Percentiles rank a stretch among this genome's conserved stretches.
Evolutionary conservation across 53 echinoderm and acorn worm genomes (phyloP).

Genomic region (Temnopleurus reevesii): DNA sequence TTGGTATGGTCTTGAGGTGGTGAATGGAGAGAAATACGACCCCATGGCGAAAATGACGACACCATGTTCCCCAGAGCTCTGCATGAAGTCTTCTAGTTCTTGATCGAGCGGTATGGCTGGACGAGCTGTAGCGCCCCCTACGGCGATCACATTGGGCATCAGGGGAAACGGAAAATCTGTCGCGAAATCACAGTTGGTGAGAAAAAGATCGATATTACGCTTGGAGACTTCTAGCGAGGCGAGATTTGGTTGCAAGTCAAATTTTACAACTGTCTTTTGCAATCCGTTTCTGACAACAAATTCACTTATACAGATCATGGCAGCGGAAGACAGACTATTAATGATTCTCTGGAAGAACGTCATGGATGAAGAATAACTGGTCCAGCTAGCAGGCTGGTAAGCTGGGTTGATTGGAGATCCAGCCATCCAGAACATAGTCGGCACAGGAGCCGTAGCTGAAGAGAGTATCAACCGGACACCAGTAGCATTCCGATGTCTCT

Average conservation of each 20-base stretch:
- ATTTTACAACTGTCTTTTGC: not conserved
- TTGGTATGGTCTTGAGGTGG: not conserved
- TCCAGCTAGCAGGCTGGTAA: conserved; percentile 14
- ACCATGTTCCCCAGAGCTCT: conserved; percentile 48
- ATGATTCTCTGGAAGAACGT: conserved; percentile 1
- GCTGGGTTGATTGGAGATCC: conserved; percentile 34
- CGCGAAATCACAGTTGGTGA: conserved; percentile 37
- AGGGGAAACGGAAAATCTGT: conserved; percentile 33
- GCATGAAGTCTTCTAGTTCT: conserved; percentile 46
- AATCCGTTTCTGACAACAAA: not conserved
- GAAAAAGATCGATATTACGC: not conserved
- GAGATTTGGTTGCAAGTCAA: conserved; percentile 22
- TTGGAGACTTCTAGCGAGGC: not conserved
- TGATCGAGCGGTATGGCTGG: conserved; percentile 2
- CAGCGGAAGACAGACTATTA: not conserved
- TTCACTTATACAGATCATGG: not conserved
- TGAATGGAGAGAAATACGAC: conserved; percentile 30
- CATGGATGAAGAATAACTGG: conserved; percentile 35
- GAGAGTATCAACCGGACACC: not conserved
- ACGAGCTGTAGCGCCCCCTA: conserved; percentile 30
- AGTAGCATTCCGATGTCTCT: not conserved
- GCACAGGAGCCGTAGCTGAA: not conserved
- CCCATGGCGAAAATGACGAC: conserved; percentile 37
- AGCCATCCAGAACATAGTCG: conserved; percentile 1
- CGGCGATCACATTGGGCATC: conserved; percentile 48